phyloP scores from a whole-genome alignment of 1,140 invertebrate species.

The Armadillidium nasatum region DNA sequence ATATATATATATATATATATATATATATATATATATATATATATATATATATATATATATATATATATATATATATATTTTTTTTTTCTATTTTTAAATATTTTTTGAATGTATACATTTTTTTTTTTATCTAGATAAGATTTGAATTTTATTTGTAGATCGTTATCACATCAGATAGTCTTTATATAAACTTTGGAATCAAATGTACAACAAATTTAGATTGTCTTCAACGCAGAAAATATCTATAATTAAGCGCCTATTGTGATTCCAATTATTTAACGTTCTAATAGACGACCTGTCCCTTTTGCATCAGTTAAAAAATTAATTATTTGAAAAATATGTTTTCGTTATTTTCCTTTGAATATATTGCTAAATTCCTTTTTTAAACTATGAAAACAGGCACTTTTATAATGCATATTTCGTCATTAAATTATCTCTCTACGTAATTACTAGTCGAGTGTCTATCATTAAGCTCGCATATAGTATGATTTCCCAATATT shows the following conservation, averaged over 20 bases:
- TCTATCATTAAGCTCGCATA: slow-evolving; percentile 10
- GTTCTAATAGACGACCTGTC: neutral
- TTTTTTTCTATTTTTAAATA: too few relatives aligned
- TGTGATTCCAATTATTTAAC: neutral
- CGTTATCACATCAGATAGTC: too few relatives aligned
- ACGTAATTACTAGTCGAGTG: neutral
- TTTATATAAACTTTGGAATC: too few relatives aligned
- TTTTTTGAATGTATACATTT: too few relatives aligned
- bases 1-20: too few relatives aligned
- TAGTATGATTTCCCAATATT: slow-evolving; percentile 1
- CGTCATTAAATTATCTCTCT: slow-evolving; percentile 3
- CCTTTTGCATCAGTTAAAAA: neutral
- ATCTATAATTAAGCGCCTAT: slow-evolving; percentile 1
- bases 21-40: too few relatives aligned
- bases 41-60: too few relatives aligned
- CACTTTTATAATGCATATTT: slow-evolving; percentile 8
- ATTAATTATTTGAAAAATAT: neutral
- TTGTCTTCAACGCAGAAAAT: neutral
- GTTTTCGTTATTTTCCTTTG: neutral
- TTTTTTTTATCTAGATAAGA: too few relatives aligned
- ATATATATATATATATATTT: too few relatives aligned
- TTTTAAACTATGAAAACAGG: slow-evolving; percentile 1
- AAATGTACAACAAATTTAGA: too few relatives aligned
- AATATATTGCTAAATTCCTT: slow-evolving; percentile 1
- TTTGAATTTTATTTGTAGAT: too few relatives aligned